Evolutionary conservation across 2,797 vertebrate species (phyloP).

Genomic region (Hipposideros larvatus): DNA sequence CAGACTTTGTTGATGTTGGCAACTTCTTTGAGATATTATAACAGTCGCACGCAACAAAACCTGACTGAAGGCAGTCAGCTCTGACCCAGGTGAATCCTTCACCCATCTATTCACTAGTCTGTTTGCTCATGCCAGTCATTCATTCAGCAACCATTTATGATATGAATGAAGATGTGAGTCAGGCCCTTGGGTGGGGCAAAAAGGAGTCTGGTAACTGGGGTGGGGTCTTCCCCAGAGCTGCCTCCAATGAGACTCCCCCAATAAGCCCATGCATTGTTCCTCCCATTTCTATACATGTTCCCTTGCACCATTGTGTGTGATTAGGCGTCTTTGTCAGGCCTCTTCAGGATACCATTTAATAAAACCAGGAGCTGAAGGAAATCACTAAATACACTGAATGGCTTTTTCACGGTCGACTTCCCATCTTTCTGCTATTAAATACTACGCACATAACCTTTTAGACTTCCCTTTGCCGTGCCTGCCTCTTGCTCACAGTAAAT

Average conservation of each 20-base stretch:
- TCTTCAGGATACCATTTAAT: constrained; percentile 86
- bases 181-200: constrained; percentile 44
- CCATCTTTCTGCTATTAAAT: constrained; percentile 84
- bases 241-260: not conserved
- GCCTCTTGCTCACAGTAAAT: constrained; percentile 84
- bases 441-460: constrained; percentile 75
- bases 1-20: not conserved
- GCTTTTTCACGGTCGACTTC: constrained; percentile 84
- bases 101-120: not conserved
- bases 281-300: constrained; percentile 62
- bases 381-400: constrained; percentile 84
- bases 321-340: constrained; percentile 81
- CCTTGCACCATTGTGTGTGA: constrained; percentile 66
- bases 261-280: not conserved
- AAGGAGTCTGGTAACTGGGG: not conserved
- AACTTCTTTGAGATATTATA: not conserved
- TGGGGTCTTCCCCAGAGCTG: constrained; percentile 55
- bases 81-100: constrained; percentile 54
- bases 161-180: constrained; percentile 66
- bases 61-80: not conserved
- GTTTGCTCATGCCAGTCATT: not conserved
- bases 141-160: constrained; percentile 43
- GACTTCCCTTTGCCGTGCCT: constrained; percentile 18
- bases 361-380: constrained; percentile 85
- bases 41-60: not conserved